phyloP scores from a whole-genome alignment of 2,888 invertebrate genomes.

The Dusona sp. region DNA sequence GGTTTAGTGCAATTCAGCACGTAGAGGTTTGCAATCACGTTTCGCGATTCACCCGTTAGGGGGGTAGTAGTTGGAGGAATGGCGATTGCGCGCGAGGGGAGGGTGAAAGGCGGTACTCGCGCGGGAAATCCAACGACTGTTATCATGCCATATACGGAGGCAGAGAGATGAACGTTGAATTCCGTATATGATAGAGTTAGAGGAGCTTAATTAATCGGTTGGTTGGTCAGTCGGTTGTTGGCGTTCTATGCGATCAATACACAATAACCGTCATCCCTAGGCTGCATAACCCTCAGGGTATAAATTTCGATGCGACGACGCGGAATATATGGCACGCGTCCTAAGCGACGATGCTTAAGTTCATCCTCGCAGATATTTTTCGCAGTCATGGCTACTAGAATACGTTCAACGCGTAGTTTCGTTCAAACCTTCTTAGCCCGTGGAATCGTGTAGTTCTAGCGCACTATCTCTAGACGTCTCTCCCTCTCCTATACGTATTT shows the following conservation, averaged over 20 bases:
- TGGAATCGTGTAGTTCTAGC: constrained; percentile 21
- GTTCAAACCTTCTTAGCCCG: constrained; percentile 43
- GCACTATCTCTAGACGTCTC: constrained; percentile 22
- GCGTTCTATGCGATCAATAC: constrained; percentile 42
- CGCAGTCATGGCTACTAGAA: constrained; percentile 59
- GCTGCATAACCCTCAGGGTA: constrained; percentile 2
- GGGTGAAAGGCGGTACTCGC: constrained; percentile 5
- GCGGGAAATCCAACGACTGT: constrained; percentile 42
- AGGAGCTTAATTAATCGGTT: constrained; percentile 50
- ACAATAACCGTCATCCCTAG: neutral
- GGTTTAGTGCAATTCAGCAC: constrained; percentile 45
- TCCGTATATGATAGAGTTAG: constrained; percentile 24
- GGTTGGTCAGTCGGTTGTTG: constrained; percentile 37
- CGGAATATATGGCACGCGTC: constrained; percentile 17
- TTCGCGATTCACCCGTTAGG: constrained; percentile 25
- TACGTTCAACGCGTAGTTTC: constrained; percentile 49
- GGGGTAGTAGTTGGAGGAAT: neutral
- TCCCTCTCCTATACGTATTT: constrained; percentile 52
- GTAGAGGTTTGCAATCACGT: constrained; percentile 41
- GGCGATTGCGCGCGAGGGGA: neutral
- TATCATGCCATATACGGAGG: constrained; percentile 17
- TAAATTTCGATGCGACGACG: constrained; percentile 45
- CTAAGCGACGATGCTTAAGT: constrained; percentile 41
- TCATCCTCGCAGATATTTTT: constrained; percentile 50
- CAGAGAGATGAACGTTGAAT: constrained; percentile 32